Conservation (phyloP, 2,888 invertebrate species). For the Pediacus dermestoides region DNA sequence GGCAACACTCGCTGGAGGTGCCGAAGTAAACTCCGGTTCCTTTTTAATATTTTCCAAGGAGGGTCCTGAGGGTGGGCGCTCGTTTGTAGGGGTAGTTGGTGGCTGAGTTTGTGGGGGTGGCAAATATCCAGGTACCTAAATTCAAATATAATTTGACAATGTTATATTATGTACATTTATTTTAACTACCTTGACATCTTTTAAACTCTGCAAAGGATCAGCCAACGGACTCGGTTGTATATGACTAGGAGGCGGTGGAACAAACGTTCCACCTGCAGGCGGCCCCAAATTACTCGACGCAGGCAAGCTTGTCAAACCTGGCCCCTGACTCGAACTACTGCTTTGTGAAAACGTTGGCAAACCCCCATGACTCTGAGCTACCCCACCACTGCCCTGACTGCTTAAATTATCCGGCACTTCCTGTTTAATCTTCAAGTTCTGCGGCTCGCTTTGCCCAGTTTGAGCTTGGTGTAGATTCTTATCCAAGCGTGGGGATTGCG, state of each 20-base stretch:
- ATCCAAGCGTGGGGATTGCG: slow-evolving; percentile 40
- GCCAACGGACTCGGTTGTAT: slow-evolving; percentile 23
- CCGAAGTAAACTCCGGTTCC: slow-evolving; percentile 58
- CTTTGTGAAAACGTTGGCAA: slow-evolving; percentile 20
- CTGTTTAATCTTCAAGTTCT: slow-evolving; percentile 70
- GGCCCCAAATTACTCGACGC: slow-evolving; percentile 16
- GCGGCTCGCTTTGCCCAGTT: slow-evolving; percentile 57
- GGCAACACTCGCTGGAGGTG: slow-evolving; percentile 24
- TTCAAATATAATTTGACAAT: background rate
- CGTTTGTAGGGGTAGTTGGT: slow-evolving; percentile 35
- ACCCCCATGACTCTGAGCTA: slow-evolving; percentile 28
- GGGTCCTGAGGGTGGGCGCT: slow-evolving; percentile 57
- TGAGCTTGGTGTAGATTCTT: slow-evolving; percentile 25
- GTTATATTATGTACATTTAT: background rate
- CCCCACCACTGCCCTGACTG: slow-evolving; percentile 19
- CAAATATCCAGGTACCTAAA: slow-evolving; percentile 38
- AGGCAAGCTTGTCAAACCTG: slow-evolving; percentile 26
- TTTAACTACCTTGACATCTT: slow-evolving; percentile 67
- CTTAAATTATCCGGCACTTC: slow-evolving; percentile 55
- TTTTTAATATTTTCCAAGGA: slow-evolving; percentile 71
- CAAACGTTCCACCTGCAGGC: slow-evolving; percentile 24
- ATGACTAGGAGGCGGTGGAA: slow-evolving; percentile 31
- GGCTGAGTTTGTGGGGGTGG: slow-evolving; percentile 30
- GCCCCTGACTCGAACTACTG: slow-evolving; percentile 23
- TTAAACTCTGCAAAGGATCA: slow-evolving; percentile 73